Conservation (phyloP, 2,113 vertebrate species). For the Opisthocomus hoazin region DNA sequence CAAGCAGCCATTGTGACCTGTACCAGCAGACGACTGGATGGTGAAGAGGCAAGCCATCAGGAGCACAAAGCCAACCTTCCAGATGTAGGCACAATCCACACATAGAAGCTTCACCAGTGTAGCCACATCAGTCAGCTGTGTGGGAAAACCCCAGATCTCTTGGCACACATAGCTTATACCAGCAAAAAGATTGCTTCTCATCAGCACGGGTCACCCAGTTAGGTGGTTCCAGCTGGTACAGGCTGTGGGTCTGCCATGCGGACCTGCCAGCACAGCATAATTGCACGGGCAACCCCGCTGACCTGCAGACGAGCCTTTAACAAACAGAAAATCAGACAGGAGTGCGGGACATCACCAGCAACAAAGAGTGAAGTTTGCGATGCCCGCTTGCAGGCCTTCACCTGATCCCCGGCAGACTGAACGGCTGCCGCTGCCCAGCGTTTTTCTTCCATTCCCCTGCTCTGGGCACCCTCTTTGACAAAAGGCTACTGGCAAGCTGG, state of each 20-base stretch:
- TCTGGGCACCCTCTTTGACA: neutral
- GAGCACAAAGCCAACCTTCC: neutral
- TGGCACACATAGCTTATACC: neutral
- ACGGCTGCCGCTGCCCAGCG: neutral
- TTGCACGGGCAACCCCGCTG: neutral
- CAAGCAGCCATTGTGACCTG: neutral
- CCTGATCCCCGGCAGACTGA: too few species aligned
- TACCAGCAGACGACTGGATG: neutral
- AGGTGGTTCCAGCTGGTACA: neutral
- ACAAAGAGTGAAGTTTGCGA: neutral
- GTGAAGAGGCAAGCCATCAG: neutral
- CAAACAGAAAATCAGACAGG: neutral
- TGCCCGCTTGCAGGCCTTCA: neutral
- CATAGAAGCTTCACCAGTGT: accelerated
- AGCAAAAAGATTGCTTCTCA: neutral
- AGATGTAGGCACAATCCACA: neutral
- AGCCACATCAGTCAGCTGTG: neutral
- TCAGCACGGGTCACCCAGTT: neutral
- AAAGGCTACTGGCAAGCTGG: neutral
- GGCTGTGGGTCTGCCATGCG: too few species aligned
- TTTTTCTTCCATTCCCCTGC: neutral
- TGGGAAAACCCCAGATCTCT: neutral
- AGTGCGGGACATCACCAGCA: neutral
- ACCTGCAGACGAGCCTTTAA: neutral
- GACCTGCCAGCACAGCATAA: neutral